These are phyloP conservation scores for Aphelinus atriplicis DNA, from an alignment of 1,140 invertebrate species.

Conservation along the genomic window DNA sequence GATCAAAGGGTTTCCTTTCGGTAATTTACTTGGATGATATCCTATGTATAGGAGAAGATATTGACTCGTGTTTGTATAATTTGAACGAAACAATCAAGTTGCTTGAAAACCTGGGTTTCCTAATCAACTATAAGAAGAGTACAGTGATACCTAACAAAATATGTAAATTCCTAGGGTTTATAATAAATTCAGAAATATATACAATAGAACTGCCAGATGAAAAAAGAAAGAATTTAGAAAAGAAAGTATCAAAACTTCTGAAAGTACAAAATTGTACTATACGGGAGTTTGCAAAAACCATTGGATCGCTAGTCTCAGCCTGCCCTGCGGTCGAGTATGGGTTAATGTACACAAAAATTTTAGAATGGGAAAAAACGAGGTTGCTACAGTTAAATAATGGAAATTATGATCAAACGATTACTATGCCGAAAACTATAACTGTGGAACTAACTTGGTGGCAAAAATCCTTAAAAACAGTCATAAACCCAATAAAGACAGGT, in stretches of 20 bases:
- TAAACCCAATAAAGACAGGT: neutral
- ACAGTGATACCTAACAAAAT: neutral
- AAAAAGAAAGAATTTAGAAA: neutral
- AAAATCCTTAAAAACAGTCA: neutral
- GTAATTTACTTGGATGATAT: constrained; percentile 15
- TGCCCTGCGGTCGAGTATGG: constrained; percentile 44
- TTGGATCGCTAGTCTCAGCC: constrained; percentile 41
- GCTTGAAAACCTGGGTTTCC: neutral
- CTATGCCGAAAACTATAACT: neutral
- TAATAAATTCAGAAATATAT: neutral
- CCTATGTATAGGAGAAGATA: neutral
- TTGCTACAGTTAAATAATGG: constrained; percentile 1
- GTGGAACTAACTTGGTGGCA: constrained; percentile 11
- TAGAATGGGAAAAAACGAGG: constrained; percentile 41
- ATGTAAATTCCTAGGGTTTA: neutral
- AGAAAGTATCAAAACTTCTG: neutral
- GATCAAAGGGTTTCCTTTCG: neutral
- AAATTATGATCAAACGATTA: constrained; percentile 7
- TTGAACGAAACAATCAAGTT: neutral
- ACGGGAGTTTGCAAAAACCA: constrained; percentile 41
- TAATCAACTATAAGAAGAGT: constrained; percentile 4
- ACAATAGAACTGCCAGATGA: neutral
- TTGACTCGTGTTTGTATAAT: neutral
- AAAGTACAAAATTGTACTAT: constrained; percentile 27
- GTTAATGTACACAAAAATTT: constrained; percentile 43